Percentiles rank a stretch among this genome's conserved stretches.
These are phyloP conservation scores for Zaprionus capensis DNA, from an alignment of 1,140 invertebrate genomes.

Conservation along the genomic window DNA sequence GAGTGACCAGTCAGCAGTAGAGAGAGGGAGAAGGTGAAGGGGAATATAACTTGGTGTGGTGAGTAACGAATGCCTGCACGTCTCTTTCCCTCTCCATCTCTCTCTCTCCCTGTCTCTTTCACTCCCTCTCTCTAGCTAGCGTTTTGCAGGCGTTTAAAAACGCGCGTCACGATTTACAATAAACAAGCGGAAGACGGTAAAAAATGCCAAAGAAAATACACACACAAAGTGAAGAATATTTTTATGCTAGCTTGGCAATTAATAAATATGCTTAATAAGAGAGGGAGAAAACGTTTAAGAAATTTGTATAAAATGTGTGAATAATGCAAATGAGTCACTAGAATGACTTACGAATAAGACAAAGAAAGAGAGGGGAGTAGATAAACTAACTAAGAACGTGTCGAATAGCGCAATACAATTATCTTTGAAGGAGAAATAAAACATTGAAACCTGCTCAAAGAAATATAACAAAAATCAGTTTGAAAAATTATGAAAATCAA, in stretches of 20 bases:
- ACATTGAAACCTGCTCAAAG: slow-evolving; percentile 6
- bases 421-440: neutral
- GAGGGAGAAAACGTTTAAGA: slow-evolving; percentile 16
- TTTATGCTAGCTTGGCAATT: slow-evolving; percentile 43
- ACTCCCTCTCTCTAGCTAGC: neutral
- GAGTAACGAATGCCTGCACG: neutral
- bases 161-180: slow-evolving; percentile 28
- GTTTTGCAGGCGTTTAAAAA: slow-evolving; percentile 49
- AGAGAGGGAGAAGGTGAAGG: neutral
- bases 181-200: slow-evolving; percentile 24
- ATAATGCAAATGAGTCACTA: slow-evolving; percentile 30
- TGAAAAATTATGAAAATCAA: slow-evolving; percentile 1
- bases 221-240: neutral
- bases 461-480: neutral
- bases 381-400: slow-evolving; percentile 24
- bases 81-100: neutral
- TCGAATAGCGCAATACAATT: neutral
- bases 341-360: neutral
- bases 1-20: neutral
- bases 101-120: too few relatives aligned
- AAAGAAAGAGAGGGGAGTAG: neutral
- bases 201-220: slow-evolving; percentile 16
- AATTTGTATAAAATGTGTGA: slow-evolving; percentile 9
- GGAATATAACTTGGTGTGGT: neutral
- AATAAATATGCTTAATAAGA: slow-evolving; percentile 22